Evolutionary conservation across 2,888 invertebrate genomes (phyloP).

Genomic region (Philonicus albiceps): DNA sequence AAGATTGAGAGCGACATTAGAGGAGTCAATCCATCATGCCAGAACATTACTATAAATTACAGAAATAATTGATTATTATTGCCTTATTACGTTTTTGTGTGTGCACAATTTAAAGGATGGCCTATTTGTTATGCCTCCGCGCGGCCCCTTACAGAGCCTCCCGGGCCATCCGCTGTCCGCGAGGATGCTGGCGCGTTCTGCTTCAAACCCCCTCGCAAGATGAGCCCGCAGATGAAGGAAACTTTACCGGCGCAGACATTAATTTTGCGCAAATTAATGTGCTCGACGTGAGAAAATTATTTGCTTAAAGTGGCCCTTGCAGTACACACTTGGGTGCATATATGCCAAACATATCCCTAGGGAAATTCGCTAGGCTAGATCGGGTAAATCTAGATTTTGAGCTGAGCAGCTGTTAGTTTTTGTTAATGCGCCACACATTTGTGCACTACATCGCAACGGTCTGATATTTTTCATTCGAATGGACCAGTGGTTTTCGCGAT

Average conservation of each 20-base stretch:
- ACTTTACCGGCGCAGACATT: conserved; percentile 36
- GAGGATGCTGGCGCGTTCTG: not conserved
- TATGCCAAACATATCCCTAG: not conserved
- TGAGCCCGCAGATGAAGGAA: conserved; percentile 18
- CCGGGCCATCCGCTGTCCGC: not conserved
- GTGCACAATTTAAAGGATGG: conserved; percentile 42
- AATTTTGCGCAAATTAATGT: conserved; percentile 43
- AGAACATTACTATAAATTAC: conserved; percentile 65
- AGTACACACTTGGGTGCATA: not conserved
- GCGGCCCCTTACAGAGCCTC: not conserved
- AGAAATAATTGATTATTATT: conserved; percentile 64
- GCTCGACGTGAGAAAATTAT: conserved; percentile 46
- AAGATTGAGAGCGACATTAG: conserved; percentile 65
- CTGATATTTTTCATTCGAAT: not conserved
- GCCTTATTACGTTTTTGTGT: conserved; percentile 52
- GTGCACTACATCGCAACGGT: not conserved
- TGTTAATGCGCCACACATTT: not conserved
- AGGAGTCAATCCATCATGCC: conserved; percentile 64
- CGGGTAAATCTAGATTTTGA: not conserved
- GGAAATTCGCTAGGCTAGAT: not conserved
- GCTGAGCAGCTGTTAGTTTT: not conserved
- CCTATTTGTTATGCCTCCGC: conserved; percentile 45
- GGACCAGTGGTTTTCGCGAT: not conserved
- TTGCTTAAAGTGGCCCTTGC: conserved; percentile 15
- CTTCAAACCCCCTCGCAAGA: not conserved